Conservation (phyloP, 2,888 invertebrate species). For the Scelioninae gen. 1 region DNA sequence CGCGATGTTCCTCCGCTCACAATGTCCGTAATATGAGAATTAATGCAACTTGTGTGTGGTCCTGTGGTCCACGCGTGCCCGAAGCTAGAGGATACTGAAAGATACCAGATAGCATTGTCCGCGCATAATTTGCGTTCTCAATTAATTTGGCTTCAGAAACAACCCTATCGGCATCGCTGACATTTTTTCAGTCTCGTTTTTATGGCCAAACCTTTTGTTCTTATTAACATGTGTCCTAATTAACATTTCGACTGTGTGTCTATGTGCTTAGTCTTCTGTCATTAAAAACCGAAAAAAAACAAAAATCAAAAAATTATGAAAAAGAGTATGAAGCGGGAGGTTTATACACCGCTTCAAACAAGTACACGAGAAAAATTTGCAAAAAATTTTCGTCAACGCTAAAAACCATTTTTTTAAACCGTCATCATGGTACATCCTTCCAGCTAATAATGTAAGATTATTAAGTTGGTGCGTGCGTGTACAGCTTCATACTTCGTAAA, state of each 20-base stretch:
- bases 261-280: conserved; percentile 8
- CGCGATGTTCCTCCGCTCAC: no score
- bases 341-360: not conserved
- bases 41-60: no score
- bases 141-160: conserved; percentile 78
- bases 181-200: no score
- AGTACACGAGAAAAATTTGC: conserved; percentile 11
- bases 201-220: no score
- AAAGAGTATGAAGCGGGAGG: no score
- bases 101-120: no score
- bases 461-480: conserved; percentile 38
- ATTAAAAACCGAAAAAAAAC: not conserved
- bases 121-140: no score
- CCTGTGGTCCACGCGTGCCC: no score
- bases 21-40: no score
- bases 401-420: conserved; percentile 13
- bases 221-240: conserved; percentile 30
- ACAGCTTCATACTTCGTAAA: conserved; percentile 34
- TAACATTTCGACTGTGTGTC: conserved; percentile 14
- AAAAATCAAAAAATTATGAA: not conserved
- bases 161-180: conserved; percentile 8
- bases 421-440: conserved; percentile 19
- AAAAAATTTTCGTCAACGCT: conserved; percentile 12
- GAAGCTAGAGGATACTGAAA: no score
- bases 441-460: conserved; percentile 65